Conservation (phyloP, 2,113 vertebrate species). For the Oostethus manadensis region DNA sequence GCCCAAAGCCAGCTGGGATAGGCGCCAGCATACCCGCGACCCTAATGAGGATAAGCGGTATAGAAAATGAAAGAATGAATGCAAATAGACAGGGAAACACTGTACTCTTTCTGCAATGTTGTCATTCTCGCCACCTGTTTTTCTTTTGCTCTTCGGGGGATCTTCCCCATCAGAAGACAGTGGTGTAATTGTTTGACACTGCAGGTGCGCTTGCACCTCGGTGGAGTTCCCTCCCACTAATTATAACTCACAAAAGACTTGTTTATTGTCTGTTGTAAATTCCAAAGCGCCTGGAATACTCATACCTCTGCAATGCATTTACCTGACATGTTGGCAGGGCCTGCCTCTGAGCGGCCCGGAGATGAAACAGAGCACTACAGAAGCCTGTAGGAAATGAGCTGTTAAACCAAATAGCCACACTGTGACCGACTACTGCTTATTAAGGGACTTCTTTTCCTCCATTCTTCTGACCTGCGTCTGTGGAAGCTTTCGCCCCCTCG, state of each 20-base stretch:
- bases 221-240: constrained; percentile 43
- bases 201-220: constrained; percentile 49
- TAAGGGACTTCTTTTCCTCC: constrained; percentile 32
- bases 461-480: constrained; percentile 29
- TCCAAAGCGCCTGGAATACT: constrained; percentile 30
- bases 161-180: constrained; percentile 30
- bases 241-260: constrained; percentile 46
- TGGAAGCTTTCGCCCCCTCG: constrained; percentile 24
- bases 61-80: no score
- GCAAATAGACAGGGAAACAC: no score
- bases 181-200: constrained; percentile 42
- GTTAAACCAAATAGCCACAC: constrained; percentile 30
- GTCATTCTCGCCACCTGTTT: no score
- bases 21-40: no score
- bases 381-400: constrained; percentile 33
- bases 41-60: no score
- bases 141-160: no score
- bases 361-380: constrained; percentile 1
- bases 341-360: constrained; percentile 9
- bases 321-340: constrained; percentile 8
- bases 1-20: no score
- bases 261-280: constrained; percentile 40
- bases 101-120: no score
- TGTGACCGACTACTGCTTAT: constrained; percentile 44
- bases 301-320: constrained; percentile 7